Evolutionary conservation across 30 jellyfish, hydroid and myxozoan genomes (phyloP).

Genomic region (Cassiopea xamachana): DNA sequence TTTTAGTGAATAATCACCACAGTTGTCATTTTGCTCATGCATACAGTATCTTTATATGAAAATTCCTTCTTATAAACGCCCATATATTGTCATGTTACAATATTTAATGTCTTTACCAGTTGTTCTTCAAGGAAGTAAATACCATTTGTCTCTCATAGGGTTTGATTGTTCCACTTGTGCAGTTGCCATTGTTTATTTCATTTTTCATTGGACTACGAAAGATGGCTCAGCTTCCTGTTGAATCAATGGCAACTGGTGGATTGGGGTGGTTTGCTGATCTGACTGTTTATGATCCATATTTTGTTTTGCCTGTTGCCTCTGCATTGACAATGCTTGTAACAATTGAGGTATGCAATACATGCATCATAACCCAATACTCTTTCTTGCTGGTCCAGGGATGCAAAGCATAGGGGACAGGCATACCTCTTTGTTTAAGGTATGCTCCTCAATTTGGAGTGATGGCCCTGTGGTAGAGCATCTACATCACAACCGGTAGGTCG

Average conservation of each 20-base stretch:
- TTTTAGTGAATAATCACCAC: no score
- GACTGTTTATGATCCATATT: conserved; percentile 84
- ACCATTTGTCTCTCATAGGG: conserved; percentile 40
- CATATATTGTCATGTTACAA: not conserved
- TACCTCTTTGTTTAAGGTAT: no score
- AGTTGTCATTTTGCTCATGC: no score
- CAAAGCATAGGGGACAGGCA: no score
- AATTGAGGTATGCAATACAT: conserved; percentile 89
- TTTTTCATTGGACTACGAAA: conserved; percentile 82
- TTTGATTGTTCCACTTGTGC: conserved; percentile 77
- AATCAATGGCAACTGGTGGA: conserved; percentile 91
- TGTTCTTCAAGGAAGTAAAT: not conserved
- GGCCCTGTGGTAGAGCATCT: no score
- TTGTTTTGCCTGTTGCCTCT: conserved; percentile 76
- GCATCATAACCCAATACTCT: no score
- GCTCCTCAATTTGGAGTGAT: no score
- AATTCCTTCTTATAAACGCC: no score
- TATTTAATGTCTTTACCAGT: not conserved
- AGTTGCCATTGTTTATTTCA: conserved; percentile 79
- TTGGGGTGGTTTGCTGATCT: conserved; percentile 89
- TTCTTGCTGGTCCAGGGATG: no score
- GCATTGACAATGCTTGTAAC: conserved; percentile 86
- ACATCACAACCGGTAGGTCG: no score
- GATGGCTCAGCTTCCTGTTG: conserved; percentile 96
- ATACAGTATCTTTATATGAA: no score